Evolutionary conservation across 2,797 vertebrate species (phyloP), one percentile per base, ranked within the genome.

Genomic region (Gallinago nigripennis): DNA sequence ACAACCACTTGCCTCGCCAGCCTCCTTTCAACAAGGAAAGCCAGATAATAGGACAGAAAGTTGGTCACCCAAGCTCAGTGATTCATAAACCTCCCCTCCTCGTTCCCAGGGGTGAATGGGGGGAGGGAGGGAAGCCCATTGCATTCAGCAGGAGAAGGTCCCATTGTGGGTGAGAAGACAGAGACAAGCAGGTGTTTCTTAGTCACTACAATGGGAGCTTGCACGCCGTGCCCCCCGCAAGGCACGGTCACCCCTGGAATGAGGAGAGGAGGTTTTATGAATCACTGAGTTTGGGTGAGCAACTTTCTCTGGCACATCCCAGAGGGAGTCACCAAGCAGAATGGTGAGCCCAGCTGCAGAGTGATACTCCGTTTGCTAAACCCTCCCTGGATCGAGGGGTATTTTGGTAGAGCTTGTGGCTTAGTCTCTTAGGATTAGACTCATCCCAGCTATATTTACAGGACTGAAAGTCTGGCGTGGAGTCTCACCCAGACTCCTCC

Each of bases 151-250:
- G 53, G 19, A 31, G 31, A 53, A 53, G n/a, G 19, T 80, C 10
- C 51, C 63, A 12, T 6, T 79, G 6, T 50, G 54, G 58, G 13
- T 41, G 31, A 50, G 58, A 39, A 41, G 45, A 11, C 56, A 53
- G 31, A 84, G 64, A 46, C 71, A 18, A 57, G 23, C 17, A 65
- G 66, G 43, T 19, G 10, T 43, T 66, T 61, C 30, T 81, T 79
- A 8, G 17, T 88, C 50, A 24, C 25, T 12, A 2, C 20, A 23
- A 14, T 21, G 27, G 82, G 17, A 0, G 0, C 46, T 73, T 63
- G 43, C 43, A 33, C 0, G 0, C 45, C 0, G 0, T 84, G 35
- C 3, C 24, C 24, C 28, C 12, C 1, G 0, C 15, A 15, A 60
- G 70, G 63, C 81, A 90, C 0, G 1, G 61, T 31, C 41, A n/a